Conservation (phyloP, 2,797 vertebrate genomes). For the Rhinoraja longicauda region DNA sequence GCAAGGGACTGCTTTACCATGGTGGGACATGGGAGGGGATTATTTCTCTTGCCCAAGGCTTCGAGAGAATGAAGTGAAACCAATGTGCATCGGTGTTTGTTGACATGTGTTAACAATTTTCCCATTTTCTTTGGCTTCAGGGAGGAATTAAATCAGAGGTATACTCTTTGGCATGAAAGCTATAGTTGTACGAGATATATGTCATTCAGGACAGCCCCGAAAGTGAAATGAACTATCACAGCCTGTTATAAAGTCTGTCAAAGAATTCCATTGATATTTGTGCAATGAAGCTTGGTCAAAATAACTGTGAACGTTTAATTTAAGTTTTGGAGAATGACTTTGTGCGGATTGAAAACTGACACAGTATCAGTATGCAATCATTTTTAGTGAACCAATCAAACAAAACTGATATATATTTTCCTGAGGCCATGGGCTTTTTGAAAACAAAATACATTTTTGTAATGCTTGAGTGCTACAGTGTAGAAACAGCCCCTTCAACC, state of each 20-base stretch:
- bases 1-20: constrained; percentile 38
- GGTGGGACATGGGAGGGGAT: constrained; percentile 39
- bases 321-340: neutral
- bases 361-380: neutral
- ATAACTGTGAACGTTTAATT: neutral
- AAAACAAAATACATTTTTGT: neutral
- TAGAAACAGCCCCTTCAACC: no score
- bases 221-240: constrained; percentile 43
- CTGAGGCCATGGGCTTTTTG: neutral
- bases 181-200: constrained; percentile 38
- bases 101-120: constrained; percentile 55
- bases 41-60: constrained; percentile 45
- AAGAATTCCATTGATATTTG: constrained; percentile 36
- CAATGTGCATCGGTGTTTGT: constrained; percentile 45
- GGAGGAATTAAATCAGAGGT: constrained; percentile 46
- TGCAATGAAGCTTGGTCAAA: neutral
- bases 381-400: neutral
- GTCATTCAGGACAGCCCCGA: constrained; percentile 43
- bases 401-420: neutral
- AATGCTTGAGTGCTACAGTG: no score
- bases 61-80: constrained; percentile 44
- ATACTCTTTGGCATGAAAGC: constrained; percentile 42
- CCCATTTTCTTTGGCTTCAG: constrained; percentile 44
- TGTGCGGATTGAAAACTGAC: neutral
- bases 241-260: constrained; percentile 40